Evolutionary conservation across 2,797 vertebrate genomes (phyloP), one percentile per base, ranked within the genome.

Genomic region (Sebastes hubbsi): DNA sequence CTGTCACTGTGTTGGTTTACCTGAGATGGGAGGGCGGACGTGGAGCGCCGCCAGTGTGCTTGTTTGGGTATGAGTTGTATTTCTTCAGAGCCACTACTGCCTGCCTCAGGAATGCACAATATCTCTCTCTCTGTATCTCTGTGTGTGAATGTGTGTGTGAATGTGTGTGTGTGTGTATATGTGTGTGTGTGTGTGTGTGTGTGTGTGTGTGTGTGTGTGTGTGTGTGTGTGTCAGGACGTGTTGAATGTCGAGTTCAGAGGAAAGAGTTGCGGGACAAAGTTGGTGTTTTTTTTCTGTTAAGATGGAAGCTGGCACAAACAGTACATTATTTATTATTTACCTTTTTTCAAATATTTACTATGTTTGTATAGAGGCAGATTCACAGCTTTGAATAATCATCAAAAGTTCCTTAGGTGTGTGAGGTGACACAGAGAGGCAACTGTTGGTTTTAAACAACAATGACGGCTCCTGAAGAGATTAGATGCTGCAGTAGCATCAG

Each of bases 1-100:
- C 80, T 88, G 85, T 85, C 79, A 81, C 8, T 77, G 65, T 81
- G 87, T 34, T 55, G 46, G 58, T 88, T 72, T 87, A 78, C 75
- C 81, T 84, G 78, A 82, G 60, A 64, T 18, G 54, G n/a, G 49
- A 27, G 75, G 42, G 58, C 38, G 58, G 72, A 78, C 56, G 61
- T 4, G 22, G 59, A 14, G 36, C 24, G 12, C 54, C 69, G 14
- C 54, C 65, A 36, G 55, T 46, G 52, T 68, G 52, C 84, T 80
- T 81, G 42, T 88, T 77, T 83, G 61, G 76, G 34, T 73, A n/a
- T 36, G 61, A 69, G 62, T 70, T 89, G 72, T 85, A 89, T 85
- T 81, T 85, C 67, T 49, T 66, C 59, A 72, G 65, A 69, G 42
- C 27, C 63, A 73, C 49, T 27, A 58, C 27, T 46, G 25, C 69